These are phyloP conservation scores for Hyalella azteca DNA, from an alignment of 2,888 invertebrate species.

Conservation along the genomic window DNA sequence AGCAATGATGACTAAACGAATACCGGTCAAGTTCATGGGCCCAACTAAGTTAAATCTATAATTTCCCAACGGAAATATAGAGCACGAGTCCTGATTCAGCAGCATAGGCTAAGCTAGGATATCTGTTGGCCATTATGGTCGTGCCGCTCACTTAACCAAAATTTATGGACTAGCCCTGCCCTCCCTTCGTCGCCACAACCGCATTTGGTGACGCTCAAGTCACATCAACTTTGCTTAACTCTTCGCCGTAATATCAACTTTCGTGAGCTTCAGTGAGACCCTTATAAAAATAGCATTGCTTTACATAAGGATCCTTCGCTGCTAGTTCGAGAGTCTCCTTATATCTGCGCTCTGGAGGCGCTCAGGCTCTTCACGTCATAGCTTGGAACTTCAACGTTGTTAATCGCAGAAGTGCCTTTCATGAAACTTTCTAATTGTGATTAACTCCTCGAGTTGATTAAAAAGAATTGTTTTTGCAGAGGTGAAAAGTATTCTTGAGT, in stretches of 20 bases:
- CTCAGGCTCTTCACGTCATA: neutral
- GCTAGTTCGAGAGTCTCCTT: neutral
- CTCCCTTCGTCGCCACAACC: neutral
- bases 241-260: conserved; percentile 23
- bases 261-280: neutral
- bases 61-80: too few relatives aligned
- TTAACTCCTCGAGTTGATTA: neutral
- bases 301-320: neutral
- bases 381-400: neutral
- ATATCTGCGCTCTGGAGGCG: neutral
- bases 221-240: conserved; percentile 1
- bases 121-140: too few relatives aligned
- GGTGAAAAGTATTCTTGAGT: too few relatives aligned
- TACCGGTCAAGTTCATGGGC: too few relatives aligned
- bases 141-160: too few relatives aligned
- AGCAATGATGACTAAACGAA: too few relatives aligned
- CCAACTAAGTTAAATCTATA: too few relatives aligned
- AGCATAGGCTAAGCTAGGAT: too few relatives aligned
- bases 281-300: conserved; percentile 5
- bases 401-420: neutral
- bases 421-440: too few relatives aligned
- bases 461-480: neutral
- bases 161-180: too few relatives aligned
- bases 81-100: too few relatives aligned
- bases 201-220: conserved; percentile 20